A percentile compares a stretch with the other conserved stretches of the same genome.
phyloP scores from a whole-genome alignment of 2,797 vertebrate genomes.

The Sebastes cheni region DNA sequence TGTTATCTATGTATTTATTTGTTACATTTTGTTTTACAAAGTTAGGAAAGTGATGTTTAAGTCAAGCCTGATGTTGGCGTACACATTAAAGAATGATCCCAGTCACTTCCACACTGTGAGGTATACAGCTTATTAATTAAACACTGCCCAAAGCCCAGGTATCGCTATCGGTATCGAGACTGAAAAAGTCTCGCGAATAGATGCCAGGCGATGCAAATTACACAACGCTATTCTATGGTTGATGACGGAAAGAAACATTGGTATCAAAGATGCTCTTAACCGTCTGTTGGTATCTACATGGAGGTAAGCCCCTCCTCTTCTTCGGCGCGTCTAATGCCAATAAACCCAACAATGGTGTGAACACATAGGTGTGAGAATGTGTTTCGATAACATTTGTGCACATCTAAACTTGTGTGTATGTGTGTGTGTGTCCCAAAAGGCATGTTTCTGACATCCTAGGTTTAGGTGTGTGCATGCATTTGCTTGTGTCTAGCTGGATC shows the following conservation, averaged over 20 bases:
- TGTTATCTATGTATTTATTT: no score
- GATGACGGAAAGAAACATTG: not conserved
- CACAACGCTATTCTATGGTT: not conserved
- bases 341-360: not conserved
- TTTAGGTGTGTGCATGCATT: not conserved
- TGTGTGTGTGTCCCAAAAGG: no score
- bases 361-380: not conserved
- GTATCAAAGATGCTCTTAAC: not conserved
- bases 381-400: not conserved
- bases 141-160: no score
- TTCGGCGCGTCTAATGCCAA: not conserved
- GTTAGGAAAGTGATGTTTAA: no score
- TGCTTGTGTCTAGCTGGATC: conserved; percentile 1
- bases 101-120: no score
- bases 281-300: not conserved
- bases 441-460: not conserved
- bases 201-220: no score
- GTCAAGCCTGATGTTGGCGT: no score
- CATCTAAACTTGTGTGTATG: not conserved
- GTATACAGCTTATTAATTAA: no score
- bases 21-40: no score
- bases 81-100: no score
- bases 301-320: not conserved
- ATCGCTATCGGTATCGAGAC: no score
- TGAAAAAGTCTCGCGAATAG: no score